Base-by-base conservation (phyloP, 2,888 invertebrate genomes). In the Eretmocerus hayati region DNA sequence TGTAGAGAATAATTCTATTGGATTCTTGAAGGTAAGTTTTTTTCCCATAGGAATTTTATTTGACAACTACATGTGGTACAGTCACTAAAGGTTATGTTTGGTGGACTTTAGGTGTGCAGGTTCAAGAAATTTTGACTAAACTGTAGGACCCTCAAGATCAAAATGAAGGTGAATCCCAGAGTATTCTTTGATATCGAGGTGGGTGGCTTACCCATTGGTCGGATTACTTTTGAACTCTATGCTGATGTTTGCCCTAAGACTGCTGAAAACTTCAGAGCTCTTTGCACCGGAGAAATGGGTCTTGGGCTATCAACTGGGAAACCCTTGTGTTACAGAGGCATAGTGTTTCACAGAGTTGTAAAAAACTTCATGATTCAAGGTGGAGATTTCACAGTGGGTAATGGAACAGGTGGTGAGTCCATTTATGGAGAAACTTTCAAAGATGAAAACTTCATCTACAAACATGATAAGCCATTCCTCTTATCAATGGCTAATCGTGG, bases 401-500 rank as follows among this genome's bases (percentile, higher is more conserved):
- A 97, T 80, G 99, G 97, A 9, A 95, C 93, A 47, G 96, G 97
- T 19, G 97, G 99, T 9, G 97, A 97, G 74, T 95, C 95, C 11
- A 93, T 99, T 60, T 97, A 94, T 73, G 97, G 96, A 50, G 92
- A 93, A 58, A 90, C 88, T 36, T 99, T 97, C 77, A 87, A 90
- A 77, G 97, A 99, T 84, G 97, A 99, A 76, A 85, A 85, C 64
- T 93, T 97, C 73, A 82, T 81, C 20, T 65, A 89, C 46, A 87
- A 88, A 69, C 96, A 96, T 77, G 90, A 90, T 62, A 81, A 82
- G 59, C 89, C 94, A 15, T 93, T 86, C 71, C 76, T 99, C 57
- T 77, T 99, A 49, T 96, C 96, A 33, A 99, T 99, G 97, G 97
- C 97, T 15, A 99, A 99, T 75, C 80, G 93, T 63, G 96, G 97